Percentiles rank a stretch among this genome's conserved stretches.
Evolutionary conservation across 1,140 invertebrate species (phyloP).

Genomic region (Drosophila takahashii): DNA sequence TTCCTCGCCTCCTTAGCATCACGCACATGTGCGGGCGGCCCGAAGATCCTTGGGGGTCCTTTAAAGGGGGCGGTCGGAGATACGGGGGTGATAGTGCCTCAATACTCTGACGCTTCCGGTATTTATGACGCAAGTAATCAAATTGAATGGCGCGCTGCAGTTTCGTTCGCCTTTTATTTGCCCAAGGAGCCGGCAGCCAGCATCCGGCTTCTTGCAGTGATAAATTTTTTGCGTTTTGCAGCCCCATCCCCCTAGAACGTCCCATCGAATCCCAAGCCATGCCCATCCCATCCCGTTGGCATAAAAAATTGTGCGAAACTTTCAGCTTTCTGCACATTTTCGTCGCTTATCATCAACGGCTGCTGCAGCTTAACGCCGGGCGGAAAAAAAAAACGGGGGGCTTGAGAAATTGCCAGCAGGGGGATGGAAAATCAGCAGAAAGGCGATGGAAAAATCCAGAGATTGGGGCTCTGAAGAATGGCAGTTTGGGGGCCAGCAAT

Average conservation of each 20-base stretch:
- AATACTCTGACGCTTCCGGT: conserved; percentile 81
- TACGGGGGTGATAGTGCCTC: conserved; percentile 54
- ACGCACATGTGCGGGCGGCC: conserved; percentile 50
- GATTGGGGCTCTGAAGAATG: conserved; percentile 10
- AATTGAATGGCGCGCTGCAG: conserved; percentile 80
- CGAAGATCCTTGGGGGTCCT: neutral
- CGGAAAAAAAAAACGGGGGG: neutral
- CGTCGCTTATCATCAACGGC: conserved; percentile 76
- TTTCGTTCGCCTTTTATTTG: conserved; percentile 75
- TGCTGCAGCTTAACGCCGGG: conserved; percentile 64
- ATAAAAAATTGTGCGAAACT: conserved; percentile 81
- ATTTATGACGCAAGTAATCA: conserved; percentile 83
- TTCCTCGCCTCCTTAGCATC: conserved; percentile 48
- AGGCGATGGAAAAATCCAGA: conserved; percentile 16
- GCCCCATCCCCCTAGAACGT: neutral
- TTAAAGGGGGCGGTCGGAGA: neutral
- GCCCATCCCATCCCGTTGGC: conserved; percentile 17
- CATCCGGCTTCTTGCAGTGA: conserved; percentile 59
- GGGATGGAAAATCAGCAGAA: neutral
- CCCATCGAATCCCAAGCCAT: neutral
- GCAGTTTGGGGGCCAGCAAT: conserved; percentile 49
- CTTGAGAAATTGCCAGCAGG: conserved; percentile 24
- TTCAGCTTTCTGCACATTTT: conserved; percentile 83
- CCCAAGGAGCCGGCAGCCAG: conserved; percentile 38
- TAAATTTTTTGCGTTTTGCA: conserved; percentile 70